Conservation (phyloP, 2,888 invertebrate species). For the Tribolium freemani region DNA sequence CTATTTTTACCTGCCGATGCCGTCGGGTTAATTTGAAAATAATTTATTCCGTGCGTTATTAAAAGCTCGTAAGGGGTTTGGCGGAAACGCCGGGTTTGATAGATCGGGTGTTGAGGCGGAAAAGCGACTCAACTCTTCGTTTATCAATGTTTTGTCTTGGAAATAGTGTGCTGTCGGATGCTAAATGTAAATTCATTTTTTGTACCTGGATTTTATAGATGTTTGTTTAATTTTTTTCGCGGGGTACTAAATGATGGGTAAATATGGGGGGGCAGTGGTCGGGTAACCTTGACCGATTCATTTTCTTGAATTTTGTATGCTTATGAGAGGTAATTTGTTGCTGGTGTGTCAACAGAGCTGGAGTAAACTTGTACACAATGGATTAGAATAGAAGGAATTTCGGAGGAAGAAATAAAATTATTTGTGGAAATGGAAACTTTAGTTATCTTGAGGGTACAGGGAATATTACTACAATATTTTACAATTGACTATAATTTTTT, state of each 20-base stretch:
- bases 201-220: background rate
- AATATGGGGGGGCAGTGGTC: background rate
- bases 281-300: background rate
- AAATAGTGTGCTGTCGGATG: no score
- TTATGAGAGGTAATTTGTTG: background rate
- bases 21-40: constrained; percentile 23
- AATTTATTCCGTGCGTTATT: constrained; percentile 30
- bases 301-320: background rate
- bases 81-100: background rate
- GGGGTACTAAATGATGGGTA: background rate
- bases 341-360: background rate
- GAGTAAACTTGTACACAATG: background rate
- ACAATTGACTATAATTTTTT: no score
- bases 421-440: no score
- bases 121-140: background rate
- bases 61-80: constrained; percentile 25
- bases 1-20: background rate
- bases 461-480: no score
- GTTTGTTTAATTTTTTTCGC: background rate
- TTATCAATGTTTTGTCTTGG: background rate
- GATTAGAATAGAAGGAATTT: no score
- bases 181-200: background rate
- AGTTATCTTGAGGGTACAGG: no score
- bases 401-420: no score
- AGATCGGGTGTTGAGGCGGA: background rate